Evolutionary conservation across 1,140 invertebrate species (phyloP), one percentile per base, ranked within the genome.

Genomic region (Holotrichia oblita): DNA sequence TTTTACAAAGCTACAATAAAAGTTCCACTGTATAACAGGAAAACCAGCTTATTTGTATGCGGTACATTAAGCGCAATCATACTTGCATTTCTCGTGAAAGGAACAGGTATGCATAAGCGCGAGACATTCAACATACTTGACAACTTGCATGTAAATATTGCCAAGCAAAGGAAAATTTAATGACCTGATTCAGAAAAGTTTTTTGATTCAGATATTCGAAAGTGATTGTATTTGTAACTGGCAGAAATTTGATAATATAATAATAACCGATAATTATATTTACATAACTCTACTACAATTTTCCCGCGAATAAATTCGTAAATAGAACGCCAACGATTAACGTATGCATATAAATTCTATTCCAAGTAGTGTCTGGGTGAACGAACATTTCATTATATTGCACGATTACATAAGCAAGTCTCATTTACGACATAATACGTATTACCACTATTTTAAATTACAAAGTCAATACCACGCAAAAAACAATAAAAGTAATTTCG

Each of bases 231-330:
- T 22, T 20, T 9, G 17, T 64, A 64, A 64, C 17, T 27, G 61
- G 61, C 61, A 64, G 14, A 64, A 64, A 64, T 64, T 64, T 64
- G 61, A 64, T 64, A 64, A 64, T 48, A 64, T 64, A 64, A 64
- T n/a, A n/a, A n/a, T 64, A 64, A 64, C 61, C 61, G 22, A 64
- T 24, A 20, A 64, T 64, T 64, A 22, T 8, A 64, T 64, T 48
- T 64, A 64, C 24, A 64, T 64, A 64, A 64, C 12, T 48, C 6
- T 8, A 9, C 22, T 22, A 22, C 59, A 2, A 6, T 64, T 64
- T 64, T 64, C 17, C 6, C 24, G 61, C 24, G 17, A 10, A 64
- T 7, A 20, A 20, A 22, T 64, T 64, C 24, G 17, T 64, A 64
- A 64, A 64, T 22, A 64, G 24, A 64, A 64, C 61, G 9, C 17